Evolutionary conservation across 2,888 invertebrate genomes (phyloP).

Genomic region (Dryobota labecula): DNA sequence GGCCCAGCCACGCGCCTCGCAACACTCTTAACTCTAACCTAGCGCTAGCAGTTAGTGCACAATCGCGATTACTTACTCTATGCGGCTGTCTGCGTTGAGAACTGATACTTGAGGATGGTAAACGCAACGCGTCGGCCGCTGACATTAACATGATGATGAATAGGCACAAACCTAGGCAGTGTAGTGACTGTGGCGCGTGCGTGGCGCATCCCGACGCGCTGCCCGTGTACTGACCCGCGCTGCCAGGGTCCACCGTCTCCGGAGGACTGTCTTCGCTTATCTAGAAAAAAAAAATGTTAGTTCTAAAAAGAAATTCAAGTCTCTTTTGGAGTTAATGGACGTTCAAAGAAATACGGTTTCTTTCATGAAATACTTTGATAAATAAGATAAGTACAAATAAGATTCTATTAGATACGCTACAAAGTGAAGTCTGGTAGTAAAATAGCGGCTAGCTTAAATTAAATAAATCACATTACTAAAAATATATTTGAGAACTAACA

Average conservation of each 20-base stretch:
- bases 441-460: background rate
- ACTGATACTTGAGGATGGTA: constrained; percentile 34
- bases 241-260: constrained; percentile 68
- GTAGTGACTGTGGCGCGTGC: constrained; percentile 79
- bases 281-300: constrained; percentile 70
- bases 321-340: constrained; percentile 5
- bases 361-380: constrained; percentile 14
- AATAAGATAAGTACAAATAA: constrained; percentile 6
- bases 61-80: constrained; percentile 79
- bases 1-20: constrained; percentile 43
- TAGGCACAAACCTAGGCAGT: constrained; percentile 90
- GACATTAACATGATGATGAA: constrained; percentile 83
- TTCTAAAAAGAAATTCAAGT: background rate
- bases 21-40: constrained; percentile 69
- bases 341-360: constrained; percentile 10
- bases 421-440: background rate
- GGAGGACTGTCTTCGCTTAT: constrained; percentile 84
- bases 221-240: constrained; percentile 73
- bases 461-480: constrained; percentile 8
- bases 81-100: constrained; percentile 75
- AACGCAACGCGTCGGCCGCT: constrained; percentile 75
- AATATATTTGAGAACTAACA: background rate
- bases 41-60: constrained; percentile 87
- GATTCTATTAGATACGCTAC: constrained; percentile 5
- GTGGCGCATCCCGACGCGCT: constrained; percentile 80